Evolutionary conservation across 2,888 invertebrate species (phyloP), one percentile per base, ranked within the genome.

Genomic region (Luperina nickerlii): DNA sequence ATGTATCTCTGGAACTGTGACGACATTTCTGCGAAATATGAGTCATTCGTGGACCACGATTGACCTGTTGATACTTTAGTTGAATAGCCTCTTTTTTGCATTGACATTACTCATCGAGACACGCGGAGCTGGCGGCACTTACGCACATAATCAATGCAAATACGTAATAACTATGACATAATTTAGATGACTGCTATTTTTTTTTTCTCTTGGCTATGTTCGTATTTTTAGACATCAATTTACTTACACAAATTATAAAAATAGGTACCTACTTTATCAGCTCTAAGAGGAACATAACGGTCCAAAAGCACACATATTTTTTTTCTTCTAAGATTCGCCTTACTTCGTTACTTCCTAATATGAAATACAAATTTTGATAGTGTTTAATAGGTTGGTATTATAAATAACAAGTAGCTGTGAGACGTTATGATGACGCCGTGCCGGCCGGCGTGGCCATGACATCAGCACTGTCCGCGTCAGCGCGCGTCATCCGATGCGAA

Each of bases 401-500:
- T 90, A 84, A 85, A 84, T 87, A 82, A 81, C 68, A 85, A 88
- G 79, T 88, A 79, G 79, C 83, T 79, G 85, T 87, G 83, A 82
- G 72, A 88, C 88, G 88, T 87, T 86, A 86, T 86, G 92, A 91
- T 94, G 94, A 94, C 93, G 94, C 88, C 88, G 87, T 67, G 89
- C 89, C 88, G 91, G 90, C 91, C 92, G 91, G 92, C 92, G 91
- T 89, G 93, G 92, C 91, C 92, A 94, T 96, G 96, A 96, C 96
- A 96, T 96, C 96, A 96, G 90, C 93, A 92, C 81, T 87, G 89
- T 78, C 90, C 91, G 93, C 96, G 96, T 96, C 95, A 95, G 84
- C 82, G 77, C 92, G 92, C 96, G 96, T 96, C 96, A 96, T 94
- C 87, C 91, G 89, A 92, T 91, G 91, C 92, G 90, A 91, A 91